These are phyloP conservation scores for Catalaphyllia jardinei DNA, from an alignment of 64 coral and sea anemone species.

Conservation along the genomic window DNA sequence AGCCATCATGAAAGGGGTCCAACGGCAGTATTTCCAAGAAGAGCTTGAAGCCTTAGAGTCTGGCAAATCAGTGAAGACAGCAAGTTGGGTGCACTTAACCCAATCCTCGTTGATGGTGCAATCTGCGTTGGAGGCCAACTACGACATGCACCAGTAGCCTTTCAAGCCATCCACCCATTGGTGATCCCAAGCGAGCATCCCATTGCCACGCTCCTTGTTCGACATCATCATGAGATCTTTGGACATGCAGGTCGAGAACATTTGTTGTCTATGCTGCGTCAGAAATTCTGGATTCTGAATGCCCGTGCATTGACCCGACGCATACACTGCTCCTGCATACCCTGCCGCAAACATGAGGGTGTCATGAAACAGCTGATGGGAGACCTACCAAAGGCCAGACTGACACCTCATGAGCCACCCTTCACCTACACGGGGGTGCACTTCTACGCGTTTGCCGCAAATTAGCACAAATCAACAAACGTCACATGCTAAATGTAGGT, in stretches of 20 bases:
- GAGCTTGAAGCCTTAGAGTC: neutral
- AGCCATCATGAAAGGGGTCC: neutral
- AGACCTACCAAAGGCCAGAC: conserved; percentile 33
- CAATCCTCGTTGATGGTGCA: neutral
- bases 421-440: conserved; percentile 63
- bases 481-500: no score
- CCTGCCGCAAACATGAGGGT: conserved; percentile 33
- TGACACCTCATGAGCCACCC: conserved; percentile 43
- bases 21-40: conserved; percentile 10
- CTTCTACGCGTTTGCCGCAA: no score
- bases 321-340: conserved; percentile 19
- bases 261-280: conserved; percentile 9
- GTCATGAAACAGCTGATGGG: conserved; percentile 54
- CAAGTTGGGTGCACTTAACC: neutral
- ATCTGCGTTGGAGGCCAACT: neutral
- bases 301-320: conserved; percentile 1
- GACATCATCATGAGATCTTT: neutral
- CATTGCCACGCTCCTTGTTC: neutral
- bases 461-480: no score
- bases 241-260: conserved; percentile 16
- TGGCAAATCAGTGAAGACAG: neutral
- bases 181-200: neutral
- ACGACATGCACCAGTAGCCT: conserved; percentile 5
- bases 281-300: conserved; percentile 31
- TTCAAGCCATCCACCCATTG: neutral